Conservation (phyloP, 2,888 invertebrate genomes). For the Lissonota sp. region DNA sequence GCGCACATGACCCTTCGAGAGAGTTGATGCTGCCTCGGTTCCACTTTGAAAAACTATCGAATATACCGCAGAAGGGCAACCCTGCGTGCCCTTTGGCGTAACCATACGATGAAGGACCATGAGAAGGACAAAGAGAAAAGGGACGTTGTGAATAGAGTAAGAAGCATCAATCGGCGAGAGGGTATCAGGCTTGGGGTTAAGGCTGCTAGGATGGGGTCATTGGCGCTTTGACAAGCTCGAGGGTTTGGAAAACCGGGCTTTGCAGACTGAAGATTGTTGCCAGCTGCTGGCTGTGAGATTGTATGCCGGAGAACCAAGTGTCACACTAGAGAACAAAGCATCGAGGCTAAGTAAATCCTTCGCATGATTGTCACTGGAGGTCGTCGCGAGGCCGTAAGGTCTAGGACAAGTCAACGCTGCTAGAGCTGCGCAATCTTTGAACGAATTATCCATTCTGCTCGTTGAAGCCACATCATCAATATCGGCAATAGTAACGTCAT, state of each 20-base stretch:
- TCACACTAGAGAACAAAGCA: slow-evolving; percentile 29
- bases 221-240: slow-evolving; percentile 53
- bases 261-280: slow-evolving; percentile 36
- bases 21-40: slow-evolving; percentile 45
- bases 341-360: slow-evolving; percentile 47
- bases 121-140: slow-evolving; percentile 24
- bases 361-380: slow-evolving; percentile 34
- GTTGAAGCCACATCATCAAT: neutral
- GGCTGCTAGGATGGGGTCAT: slow-evolving; percentile 59
- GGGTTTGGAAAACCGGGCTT: slow-evolving; percentile 46
- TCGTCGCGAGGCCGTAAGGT: slow-evolving; percentile 37
- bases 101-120: slow-evolving; percentile 3
- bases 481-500: slow-evolving; percentile 8
- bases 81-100: neutral
- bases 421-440: no score
- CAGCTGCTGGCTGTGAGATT: slow-evolving; percentile 29
- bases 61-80: slow-evolving; percentile 31
- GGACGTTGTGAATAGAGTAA: neutral
- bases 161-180: slow-evolving; percentile 21
- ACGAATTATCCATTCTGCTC: neutral
- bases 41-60: slow-evolving; percentile 50
- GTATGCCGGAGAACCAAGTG: slow-evolving; percentile 44
- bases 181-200: slow-evolving; percentile 45
- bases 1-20: slow-evolving; percentile 11
- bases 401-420: slow-evolving; percentile 51